These are phyloP conservation scores for Carcharodon carcharias DNA, from an alignment of 2,797 vertebrate genomes.

Conservation along the genomic window DNA sequence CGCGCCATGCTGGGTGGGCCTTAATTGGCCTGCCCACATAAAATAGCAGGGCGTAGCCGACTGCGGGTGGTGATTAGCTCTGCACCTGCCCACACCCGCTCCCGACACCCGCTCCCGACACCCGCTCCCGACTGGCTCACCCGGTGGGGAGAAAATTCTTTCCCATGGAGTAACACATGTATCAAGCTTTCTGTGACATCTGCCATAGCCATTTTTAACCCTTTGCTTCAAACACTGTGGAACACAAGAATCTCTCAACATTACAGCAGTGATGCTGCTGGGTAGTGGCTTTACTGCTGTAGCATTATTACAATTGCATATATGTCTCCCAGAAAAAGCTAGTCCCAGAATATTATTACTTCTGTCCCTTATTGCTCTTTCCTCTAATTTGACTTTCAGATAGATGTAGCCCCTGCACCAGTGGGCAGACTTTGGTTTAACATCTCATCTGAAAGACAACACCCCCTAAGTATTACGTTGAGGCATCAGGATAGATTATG, in stretches of 20 bases:
- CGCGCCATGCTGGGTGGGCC: too few relatives aligned
- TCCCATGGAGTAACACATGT: too few relatives aligned
- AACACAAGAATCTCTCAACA: not conserved
- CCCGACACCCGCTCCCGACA: too few relatives aligned
- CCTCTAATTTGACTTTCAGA: not conserved
- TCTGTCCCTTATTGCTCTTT: not conserved
- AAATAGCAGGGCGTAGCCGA: too few relatives aligned
- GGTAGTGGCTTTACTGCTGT: not conserved
- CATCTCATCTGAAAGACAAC: not conserved
- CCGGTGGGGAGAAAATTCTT: too few relatives aligned
- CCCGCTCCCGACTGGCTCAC: too few relatives aligned
- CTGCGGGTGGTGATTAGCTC: too few relatives aligned
- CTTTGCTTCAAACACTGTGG: not conserved
- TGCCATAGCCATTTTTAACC: not conserved
- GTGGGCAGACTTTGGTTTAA: not conserved
- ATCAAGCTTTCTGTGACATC: not conserved
- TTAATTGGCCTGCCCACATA: too few relatives aligned
- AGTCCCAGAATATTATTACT: not conserved
- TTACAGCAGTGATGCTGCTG: not conserved
- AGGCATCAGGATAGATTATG: not conserved
- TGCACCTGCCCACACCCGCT: too few relatives aligned
- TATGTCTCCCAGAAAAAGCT: not conserved
- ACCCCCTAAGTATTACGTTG: not conserved
- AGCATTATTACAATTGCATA: not conserved
- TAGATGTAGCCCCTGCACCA: not conserved